Base-by-base conservation (phyloP, 2,113 vertebrate species). In the Alligator sinensis region DNA sequence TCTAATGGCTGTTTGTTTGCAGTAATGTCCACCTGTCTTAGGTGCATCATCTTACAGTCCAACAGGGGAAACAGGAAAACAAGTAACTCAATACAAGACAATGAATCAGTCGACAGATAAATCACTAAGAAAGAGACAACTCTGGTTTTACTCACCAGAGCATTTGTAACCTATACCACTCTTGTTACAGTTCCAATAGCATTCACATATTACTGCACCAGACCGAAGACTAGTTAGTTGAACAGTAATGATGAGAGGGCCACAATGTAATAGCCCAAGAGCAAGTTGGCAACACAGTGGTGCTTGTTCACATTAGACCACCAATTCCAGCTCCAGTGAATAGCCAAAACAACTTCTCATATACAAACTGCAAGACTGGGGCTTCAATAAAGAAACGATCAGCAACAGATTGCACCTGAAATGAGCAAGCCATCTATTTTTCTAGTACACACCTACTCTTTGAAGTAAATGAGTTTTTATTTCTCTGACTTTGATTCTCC, bases 1-100 rank as follows among this genome's bases (percentile, higher is more conserved):
- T 64, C 75, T 19, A 16, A 72, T 74, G 62, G 25, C 85, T 91
- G 55, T 91, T 85, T 93, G 83, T 66, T 82, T 91, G 86, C 77
- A 2, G 34, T 38, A 77, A 28, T 58, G 76, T 64, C 27, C 24
- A 28, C 16, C 27, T 15, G 2, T 74, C 54, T 54, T 8, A 28
- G 77, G 22, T 64, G 25, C 64, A 9, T 86, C 13, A 22, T 25
- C 28, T 66, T 28, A 72, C 47, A 54, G 70, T 3, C 5, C 72
- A 66, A 86, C 81, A 88, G 80, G 16, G 28, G 66, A 89, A 66
- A 57, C 64, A 74, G 30, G 34, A 91, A 14, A 62, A 75, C 78
- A 25, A 55, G 85, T 2, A 54, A 72, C 66, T 54, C 59, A 25
- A 74, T 5, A 70, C 76, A 77, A 68, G 62, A 74, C 82, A 30